These are phyloP conservation scores for Megaceryle torquata DNA, from an alignment of 2,113 vertebrate species.

Conservation along the genomic window DNA sequence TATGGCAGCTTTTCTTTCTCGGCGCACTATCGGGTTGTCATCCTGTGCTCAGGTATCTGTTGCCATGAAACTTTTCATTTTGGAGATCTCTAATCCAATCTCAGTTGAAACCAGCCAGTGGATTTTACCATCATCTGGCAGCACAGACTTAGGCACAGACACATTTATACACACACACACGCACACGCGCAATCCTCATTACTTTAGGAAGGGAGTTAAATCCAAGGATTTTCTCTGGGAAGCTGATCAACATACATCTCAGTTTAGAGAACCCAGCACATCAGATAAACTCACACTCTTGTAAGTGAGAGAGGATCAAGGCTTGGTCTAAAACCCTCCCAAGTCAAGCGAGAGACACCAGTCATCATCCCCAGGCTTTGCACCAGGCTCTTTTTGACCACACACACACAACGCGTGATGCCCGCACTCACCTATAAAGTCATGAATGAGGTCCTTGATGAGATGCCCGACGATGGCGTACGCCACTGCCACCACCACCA, in stretches of 20 bases:
- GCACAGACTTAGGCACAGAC: background rate
- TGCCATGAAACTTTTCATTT: slow-evolving; percentile 9
- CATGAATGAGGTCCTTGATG: slow-evolving; percentile 87
- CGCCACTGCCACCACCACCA: slow-evolving; percentile 87
- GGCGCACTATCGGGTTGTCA: background rate
- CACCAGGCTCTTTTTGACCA: background rate
- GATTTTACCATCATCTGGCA: background rate
- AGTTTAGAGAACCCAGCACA: background rate
- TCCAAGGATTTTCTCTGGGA: background rate
- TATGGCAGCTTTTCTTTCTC: background rate
- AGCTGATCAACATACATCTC: background rate
- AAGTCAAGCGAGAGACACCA: background rate
- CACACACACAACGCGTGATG: background rate
- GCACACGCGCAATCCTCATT: background rate
- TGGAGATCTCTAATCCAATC: background rate
- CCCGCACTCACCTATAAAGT: slow-evolving; percentile 82
- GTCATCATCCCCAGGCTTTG: background rate
- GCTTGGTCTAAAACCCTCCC: background rate
- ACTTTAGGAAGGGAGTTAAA: background rate
- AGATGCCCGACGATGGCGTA: slow-evolving; percentile 89
- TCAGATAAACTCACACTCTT: background rate
- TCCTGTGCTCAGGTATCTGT: background rate
- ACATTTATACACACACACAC: background rate
- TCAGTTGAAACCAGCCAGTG: background rate
- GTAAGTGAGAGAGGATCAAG: background rate